phyloP scores from a whole-genome alignment of 2,888 invertebrate species.

The Cataglyphis albicans region DNA sequence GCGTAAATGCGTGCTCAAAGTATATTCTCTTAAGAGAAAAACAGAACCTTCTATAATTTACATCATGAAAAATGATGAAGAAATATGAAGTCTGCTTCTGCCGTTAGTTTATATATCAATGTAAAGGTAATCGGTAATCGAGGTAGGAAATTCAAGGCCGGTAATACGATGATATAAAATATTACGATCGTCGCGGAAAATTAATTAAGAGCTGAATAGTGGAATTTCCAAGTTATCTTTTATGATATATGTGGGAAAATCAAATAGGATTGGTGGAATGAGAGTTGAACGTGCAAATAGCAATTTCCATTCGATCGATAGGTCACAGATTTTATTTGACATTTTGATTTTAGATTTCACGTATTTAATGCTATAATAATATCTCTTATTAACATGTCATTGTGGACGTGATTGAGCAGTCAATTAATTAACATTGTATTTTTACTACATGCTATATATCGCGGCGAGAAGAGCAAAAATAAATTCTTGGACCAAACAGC shows the following conservation, averaged over 20 bases:
- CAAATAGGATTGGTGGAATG: conserved; percentile 24
- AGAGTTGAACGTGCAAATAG: conserved; percentile 29
- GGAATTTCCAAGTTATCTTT: conserved; percentile 2
- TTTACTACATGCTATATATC: not conserved
- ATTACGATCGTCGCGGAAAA: conserved; percentile 25
- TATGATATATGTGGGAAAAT: conserved; percentile 32
- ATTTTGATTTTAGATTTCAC: conserved; percentile 3
- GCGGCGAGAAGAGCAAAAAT: conserved; percentile 10
- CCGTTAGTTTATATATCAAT: conserved; percentile 5
- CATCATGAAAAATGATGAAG: not conserved
- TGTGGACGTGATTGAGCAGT: conserved; percentile 16
- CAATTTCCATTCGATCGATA: conserved; percentile 54
- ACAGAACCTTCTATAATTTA: not conserved
- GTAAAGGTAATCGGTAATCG: not conserved
- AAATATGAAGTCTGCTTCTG: not conserved
- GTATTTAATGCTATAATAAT: not conserved
- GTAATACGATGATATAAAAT: conserved; percentile 34
- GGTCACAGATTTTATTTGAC: conserved; percentile 23
- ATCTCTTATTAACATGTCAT: conserved; percentile 29
- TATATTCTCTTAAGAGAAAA: not conserved
- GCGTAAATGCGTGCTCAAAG: not conserved
- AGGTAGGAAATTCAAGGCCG: conserved; percentile 19
- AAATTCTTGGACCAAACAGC: not conserved
- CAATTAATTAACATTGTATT: conserved; percentile 47
- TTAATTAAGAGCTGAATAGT: conserved; percentile 25